A percentile compares a stretch with the other conserved stretches of the same genome.
Evolutionary conservation across 2,113 vertebrate species (phyloP).

Genomic region (Sinocyclocheilus anophthalmus): DNA sequence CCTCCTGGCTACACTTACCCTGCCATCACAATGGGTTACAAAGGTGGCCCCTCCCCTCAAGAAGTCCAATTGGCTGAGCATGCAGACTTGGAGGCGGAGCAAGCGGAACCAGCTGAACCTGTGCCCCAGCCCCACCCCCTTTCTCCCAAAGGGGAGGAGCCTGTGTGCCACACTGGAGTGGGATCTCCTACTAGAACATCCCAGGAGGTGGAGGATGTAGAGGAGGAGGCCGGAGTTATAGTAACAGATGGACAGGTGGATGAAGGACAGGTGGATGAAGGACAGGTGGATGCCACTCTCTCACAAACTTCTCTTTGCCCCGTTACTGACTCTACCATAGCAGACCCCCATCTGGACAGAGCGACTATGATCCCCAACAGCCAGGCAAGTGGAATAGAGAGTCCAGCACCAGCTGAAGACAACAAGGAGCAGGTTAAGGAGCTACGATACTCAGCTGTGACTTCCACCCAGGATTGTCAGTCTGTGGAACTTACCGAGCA

Average conservation of each 20-base stretch:
- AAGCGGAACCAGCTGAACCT: constrained; percentile 66
- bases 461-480: constrained; percentile 15
- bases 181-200: constrained; percentile 37
- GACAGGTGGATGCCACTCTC: constrained; percentile 12
- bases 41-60: constrained; percentile 77
- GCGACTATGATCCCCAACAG: constrained; percentile 56
- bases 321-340: background rate
- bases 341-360: constrained; percentile 55
- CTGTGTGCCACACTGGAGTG: constrained; percentile 27
- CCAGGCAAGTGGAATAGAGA: constrained; percentile 53
- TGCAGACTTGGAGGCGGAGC: constrained; percentile 81
- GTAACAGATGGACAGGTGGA: constrained; percentile 6
- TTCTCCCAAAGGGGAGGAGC: constrained; percentile 56
- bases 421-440: constrained; percentile 48
- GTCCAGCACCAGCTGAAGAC: constrained; percentile 60
- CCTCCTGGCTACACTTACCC: constrained; percentile 85
- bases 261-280: constrained; percentile 15
- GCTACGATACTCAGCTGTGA: constrained; percentile 30
- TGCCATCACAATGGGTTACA: constrained; percentile 77
- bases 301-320: constrained; percentile 23
- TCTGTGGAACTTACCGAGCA: constrained; percentile 9
- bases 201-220: constrained; percentile 54
- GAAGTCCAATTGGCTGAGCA: constrained; percentile 81
- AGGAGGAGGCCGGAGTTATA: constrained; percentile 44
- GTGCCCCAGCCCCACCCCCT: constrained; percentile 56